phyloP scores from a whole-genome alignment of 1,140 invertebrate species.

The Drosophila persimilis region DNA sequence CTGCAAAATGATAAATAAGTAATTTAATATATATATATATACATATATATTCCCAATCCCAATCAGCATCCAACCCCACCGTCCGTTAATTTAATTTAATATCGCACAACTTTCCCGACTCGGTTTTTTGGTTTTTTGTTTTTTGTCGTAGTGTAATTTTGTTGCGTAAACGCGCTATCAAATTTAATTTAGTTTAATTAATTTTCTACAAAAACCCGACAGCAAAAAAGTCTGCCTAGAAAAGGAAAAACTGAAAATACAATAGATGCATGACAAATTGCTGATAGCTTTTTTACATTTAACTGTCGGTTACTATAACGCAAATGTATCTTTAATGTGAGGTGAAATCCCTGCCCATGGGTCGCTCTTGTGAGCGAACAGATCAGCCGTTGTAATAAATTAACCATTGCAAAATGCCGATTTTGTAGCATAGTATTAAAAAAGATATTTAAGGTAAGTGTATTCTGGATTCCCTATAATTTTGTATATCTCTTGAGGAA shows the following conservation, averaged over 20 bases:
- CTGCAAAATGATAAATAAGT: slow-evolving; percentile 81
- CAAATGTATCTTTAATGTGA: no score
- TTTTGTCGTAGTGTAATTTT: slow-evolving; percentile 48
- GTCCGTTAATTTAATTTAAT: slow-evolving; percentile 76
- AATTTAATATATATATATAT: slow-evolving; percentile 66
- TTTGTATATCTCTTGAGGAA: no score
- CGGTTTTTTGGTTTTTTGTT: background rate
- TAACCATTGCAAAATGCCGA: no score
- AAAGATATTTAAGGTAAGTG: no score
- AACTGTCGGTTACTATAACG: background rate
- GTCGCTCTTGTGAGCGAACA: no score
- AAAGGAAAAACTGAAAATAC: slow-evolving; percentile 15
- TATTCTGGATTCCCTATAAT: no score
- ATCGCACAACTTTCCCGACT: slow-evolving; percentile 51
- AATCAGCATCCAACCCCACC: slow-evolving; percentile 13
- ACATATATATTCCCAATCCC: slow-evolving; percentile 1
- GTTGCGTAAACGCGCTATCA: slow-evolving; percentile 62
- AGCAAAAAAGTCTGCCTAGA: slow-evolving; percentile 1
- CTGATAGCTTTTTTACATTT: slow-evolving; percentile 13
- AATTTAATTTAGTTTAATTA: slow-evolving; percentile 77
- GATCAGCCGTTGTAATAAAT: no score
- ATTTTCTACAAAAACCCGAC: slow-evolving; percentile 44
- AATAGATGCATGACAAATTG: slow-evolving; percentile 23
- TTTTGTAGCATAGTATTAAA: no score
- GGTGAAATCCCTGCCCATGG: no score